Conservation (phyloP, 2,797 vertebrate genomes). For the Triplophysa yarkandensis region DNA sequence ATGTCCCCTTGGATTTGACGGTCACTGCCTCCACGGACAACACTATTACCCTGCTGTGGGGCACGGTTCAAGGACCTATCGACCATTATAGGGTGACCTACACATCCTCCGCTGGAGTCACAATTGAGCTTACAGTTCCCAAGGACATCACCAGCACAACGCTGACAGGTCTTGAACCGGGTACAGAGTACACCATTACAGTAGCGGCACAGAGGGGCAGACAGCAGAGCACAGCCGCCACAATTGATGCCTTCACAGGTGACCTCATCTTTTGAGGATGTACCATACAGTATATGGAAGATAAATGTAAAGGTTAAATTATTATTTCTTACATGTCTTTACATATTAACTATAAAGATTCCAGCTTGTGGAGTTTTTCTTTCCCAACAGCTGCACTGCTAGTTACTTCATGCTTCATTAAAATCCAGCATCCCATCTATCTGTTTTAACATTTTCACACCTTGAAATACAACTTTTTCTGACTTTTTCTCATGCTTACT, state of each 20-base stretch:
- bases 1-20: constrained; percentile 87
- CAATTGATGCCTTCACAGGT: constrained; percentile 97
- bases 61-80: constrained; percentile 87
- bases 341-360: neutral
- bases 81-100: constrained; percentile 94
- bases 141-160: constrained; percentile 81
- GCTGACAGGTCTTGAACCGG: constrained; percentile 86
- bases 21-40: constrained; percentile 94
- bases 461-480: neutral
- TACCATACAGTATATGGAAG: neutral
- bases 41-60: constrained; percentile 91
- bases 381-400: neutral
- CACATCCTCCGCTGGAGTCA: constrained; percentile 85
- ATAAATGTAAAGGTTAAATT: no score
- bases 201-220: constrained; percentile 89
- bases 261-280: constrained; percentile 45
- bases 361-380: neutral
- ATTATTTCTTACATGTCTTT: no score
- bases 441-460: neutral
- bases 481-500: neutral
- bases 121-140: constrained; percentile 87
- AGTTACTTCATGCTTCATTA: neutral
- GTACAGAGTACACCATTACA: constrained; percentile 94
- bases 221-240: constrained; percentile 89
- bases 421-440: neutral